Percentiles rank a stretch among this genome's conserved stretches.
phyloP scores from a whole-genome alignment of 2,888 invertebrate species.

The Harpalus rubripes region DNA sequence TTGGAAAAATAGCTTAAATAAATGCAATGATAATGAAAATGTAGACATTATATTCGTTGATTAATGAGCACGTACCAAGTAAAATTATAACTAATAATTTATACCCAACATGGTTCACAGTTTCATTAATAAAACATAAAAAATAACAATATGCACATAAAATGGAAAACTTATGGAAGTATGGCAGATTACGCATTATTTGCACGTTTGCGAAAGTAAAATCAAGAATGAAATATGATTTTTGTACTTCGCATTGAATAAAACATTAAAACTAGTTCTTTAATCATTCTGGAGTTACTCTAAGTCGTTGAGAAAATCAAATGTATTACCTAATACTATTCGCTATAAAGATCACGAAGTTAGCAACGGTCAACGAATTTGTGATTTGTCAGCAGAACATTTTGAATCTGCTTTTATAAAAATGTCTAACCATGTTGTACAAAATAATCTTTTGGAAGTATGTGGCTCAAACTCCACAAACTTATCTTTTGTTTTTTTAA shows the following conservation, averaged over 20 bases:
- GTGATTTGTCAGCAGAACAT: constrained; percentile 22
- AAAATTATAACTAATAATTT: constrained; percentile 1
- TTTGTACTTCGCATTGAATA: neutral
- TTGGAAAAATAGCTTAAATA: neutral
- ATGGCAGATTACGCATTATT: constrained; percentile 11
- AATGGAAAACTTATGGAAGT: constrained; percentile 32
- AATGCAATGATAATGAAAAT: constrained; percentile 5
- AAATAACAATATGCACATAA: neutral
- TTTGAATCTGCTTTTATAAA: constrained; percentile 22
- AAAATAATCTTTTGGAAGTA: neutral
- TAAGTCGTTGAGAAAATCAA: constrained; percentile 15
- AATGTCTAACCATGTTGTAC: constrained; percentile 1
- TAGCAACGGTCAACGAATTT: neutral
- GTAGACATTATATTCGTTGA: constrained; percentile 11
- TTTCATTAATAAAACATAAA: neutral
- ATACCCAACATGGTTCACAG: constrained; percentile 16
- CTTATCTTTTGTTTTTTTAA: neutral
- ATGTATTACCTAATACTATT: constrained; percentile 2
- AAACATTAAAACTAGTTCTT: constrained; percentile 15
- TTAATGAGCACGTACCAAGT: constrained; percentile 1
- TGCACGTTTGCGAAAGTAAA: constrained; percentile 7
- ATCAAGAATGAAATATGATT: constrained; percentile 14
- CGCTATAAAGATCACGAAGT: constrained; percentile 11
- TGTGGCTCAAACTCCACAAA: neutral
- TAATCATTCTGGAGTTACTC: constrained; percentile 12